Percentiles rank a stretch among this genome's conserved stretches.
These are phyloP conservation scores for Xiphophorus couchianus DNA, from an alignment of 2,113 vertebrate genomes.

Conservation along the genomic window DNA sequence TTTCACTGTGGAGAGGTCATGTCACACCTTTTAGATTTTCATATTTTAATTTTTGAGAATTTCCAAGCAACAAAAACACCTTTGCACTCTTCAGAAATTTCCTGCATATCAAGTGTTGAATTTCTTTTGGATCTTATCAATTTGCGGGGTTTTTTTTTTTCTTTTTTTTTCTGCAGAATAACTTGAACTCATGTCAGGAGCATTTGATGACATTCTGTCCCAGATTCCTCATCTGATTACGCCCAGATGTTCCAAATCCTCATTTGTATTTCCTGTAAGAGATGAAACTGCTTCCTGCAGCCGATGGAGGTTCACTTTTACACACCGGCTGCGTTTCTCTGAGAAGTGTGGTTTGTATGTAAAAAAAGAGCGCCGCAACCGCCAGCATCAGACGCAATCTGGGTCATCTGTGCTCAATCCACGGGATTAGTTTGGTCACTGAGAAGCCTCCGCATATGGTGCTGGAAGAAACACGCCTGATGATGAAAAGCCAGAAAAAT, in stretches of 20 bases:
- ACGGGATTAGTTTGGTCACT: slow-evolving; percentile 43
- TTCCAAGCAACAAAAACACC: too few species aligned
- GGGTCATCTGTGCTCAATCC: slow-evolving; percentile 48
- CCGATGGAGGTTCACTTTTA: background rate
- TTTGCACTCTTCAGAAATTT: too few species aligned
- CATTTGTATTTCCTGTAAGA: background rate
- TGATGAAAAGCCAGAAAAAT: background rate
- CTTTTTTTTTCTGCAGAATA: background rate
- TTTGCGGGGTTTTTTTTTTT: too few species aligned
- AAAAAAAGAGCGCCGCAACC: background rate
- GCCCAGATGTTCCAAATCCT: background rate
- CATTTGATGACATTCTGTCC: background rate
- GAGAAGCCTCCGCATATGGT: slow-evolving; percentile 9
- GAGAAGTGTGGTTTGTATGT: background rate
- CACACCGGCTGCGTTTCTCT: background rate
- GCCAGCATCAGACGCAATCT: slow-evolving; percentile 14
- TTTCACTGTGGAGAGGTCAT: too few species aligned
- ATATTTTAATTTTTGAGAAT: too few species aligned
- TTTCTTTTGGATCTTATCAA: too few species aligned
- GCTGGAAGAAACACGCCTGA: background rate
- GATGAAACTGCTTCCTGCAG: background rate
- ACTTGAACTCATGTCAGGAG: background rate
- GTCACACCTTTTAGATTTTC: too few species aligned
- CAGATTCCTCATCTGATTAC: background rate
- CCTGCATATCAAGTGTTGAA: too few species aligned